These are phyloP conservation scores for Montipora efflorescens DNA, from an alignment of 64 coral and sea anemone species.

Conservation along the genomic window DNA sequence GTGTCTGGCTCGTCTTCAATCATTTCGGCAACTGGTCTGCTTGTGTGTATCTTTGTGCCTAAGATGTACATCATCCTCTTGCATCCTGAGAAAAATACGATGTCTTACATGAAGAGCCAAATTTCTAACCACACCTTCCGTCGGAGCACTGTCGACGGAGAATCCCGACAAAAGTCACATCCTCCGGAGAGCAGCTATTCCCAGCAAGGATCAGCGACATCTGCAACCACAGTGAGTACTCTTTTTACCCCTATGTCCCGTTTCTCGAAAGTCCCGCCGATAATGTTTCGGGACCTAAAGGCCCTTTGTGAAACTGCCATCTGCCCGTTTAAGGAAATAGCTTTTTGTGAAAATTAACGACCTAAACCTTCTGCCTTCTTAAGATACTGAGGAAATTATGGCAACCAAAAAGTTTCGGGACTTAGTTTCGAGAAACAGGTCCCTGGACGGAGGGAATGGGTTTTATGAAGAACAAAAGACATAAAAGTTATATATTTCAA, in stretches of 20 bases:
- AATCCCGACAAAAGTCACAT: background rate
- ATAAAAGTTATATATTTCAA: too few species aligned
- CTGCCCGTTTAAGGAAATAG: too few species aligned
- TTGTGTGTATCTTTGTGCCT: conserved; percentile 81
- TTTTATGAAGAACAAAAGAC: too few species aligned
- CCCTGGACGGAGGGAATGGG: too few species aligned
- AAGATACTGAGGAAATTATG: too few species aligned
- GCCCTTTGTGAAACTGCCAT: too few species aligned
- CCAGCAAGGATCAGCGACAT: background rate
- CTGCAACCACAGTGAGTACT: background rate
- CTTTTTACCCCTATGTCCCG: background rate
- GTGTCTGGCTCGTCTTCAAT: conserved; percentile 65
- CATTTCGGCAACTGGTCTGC: conserved; percentile 70
- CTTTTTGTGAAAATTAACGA: too few species aligned
- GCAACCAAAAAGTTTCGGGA: conserved; percentile 2
- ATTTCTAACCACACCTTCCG: conserved; percentile 20
- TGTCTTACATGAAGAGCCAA: too few species aligned
- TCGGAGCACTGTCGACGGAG: background rate
- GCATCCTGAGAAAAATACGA: conserved; percentile 45
- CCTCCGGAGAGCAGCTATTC: background rate
- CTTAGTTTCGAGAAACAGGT: too few species aligned
- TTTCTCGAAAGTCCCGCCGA: conserved; percentile 28
- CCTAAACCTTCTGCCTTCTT: too few species aligned
- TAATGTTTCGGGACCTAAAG: too few species aligned
- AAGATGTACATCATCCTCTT: conserved; percentile 87